phyloP scores from a whole-genome alignment of 1,140 invertebrate species.

The Sitobion miscanthi region DNA sequence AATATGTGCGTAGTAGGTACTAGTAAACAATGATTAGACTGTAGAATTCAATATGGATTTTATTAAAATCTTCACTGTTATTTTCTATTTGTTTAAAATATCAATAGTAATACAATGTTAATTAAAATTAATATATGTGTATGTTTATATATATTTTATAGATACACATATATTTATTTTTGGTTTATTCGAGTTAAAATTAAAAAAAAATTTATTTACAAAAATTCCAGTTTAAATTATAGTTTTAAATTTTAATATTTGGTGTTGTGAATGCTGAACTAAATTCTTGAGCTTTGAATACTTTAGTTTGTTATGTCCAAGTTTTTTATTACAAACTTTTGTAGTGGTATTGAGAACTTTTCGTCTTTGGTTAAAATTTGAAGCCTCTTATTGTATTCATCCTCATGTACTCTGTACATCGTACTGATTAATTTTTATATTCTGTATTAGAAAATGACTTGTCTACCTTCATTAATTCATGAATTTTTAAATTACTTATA shows the following conservation, averaged over 20 bases:
- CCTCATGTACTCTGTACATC: neutral
- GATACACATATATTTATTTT: neutral
- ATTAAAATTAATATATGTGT: neutral
- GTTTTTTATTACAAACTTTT: slow-evolving; percentile 4
- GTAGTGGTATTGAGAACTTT: neutral
- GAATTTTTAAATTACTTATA: neutral
- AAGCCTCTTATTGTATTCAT: neutral
- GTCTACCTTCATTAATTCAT: neutral
- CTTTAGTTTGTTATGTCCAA: neutral
- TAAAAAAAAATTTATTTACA: neutral
- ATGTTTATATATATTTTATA: neutral
- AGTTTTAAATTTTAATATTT: neutral
- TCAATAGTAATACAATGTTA: neutral
- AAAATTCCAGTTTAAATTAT: neutral
- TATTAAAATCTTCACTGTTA: neutral
- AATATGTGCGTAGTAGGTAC: neutral
- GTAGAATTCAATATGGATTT: neutral
- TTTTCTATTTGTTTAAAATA: neutral
- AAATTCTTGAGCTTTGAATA: neutral
- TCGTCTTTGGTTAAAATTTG: neutral
- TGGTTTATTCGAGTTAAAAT: neutral
- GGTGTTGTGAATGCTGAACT: neutral
- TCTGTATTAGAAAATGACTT: neutral
- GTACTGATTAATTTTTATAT: neutral
- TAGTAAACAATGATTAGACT: neutral